These are phyloP conservation scores for Drosophila robusta DNA, from an alignment of 2,888 invertebrate species.

Conservation along the genomic window DNA sequence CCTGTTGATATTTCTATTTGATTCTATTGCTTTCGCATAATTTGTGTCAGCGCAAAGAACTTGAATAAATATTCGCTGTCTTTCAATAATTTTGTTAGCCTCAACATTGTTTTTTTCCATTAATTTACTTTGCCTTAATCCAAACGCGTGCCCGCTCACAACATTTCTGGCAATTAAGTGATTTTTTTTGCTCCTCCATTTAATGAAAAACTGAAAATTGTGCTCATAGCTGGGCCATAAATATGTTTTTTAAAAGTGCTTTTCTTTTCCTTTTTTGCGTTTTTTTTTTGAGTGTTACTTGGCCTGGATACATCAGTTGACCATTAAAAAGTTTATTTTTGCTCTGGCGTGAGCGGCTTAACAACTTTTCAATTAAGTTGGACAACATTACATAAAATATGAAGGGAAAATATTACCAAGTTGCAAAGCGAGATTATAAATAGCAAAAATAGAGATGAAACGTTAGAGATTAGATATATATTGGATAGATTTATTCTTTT, in stretches of 20 bases:
- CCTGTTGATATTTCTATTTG: constrained; percentile 17
- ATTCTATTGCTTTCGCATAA: constrained; percentile 30
- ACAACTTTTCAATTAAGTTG: background rate
- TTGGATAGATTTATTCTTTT: too few species aligned
- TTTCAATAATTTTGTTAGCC: constrained; percentile 17
- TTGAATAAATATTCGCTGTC: constrained; percentile 13
- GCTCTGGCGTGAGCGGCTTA: background rate
- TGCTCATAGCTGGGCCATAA: constrained; percentile 28
- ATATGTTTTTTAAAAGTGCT: constrained; percentile 24
- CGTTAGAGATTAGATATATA: background rate
- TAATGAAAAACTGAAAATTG: constrained; percentile 40
- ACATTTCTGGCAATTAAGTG: constrained; percentile 50
- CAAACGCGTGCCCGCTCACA: constrained; percentile 44
- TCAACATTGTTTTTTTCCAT: constrained; percentile 8
- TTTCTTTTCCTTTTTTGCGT: background rate
- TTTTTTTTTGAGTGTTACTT: background rate
- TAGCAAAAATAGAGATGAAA: background rate
- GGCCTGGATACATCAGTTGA: constrained; percentile 31
- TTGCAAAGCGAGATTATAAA: background rate
- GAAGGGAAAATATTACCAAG: too few species aligned
- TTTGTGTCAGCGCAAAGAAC: constrained; percentile 31
- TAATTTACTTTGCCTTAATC: constrained; percentile 23
- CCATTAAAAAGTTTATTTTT: constrained; percentile 52
- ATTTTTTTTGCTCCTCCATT: constrained; percentile 1
- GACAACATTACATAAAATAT: background rate